Evolutionary conservation across 2,888 invertebrate genomes (phyloP).

Genomic region (Epirrhoe tristata): DNA sequence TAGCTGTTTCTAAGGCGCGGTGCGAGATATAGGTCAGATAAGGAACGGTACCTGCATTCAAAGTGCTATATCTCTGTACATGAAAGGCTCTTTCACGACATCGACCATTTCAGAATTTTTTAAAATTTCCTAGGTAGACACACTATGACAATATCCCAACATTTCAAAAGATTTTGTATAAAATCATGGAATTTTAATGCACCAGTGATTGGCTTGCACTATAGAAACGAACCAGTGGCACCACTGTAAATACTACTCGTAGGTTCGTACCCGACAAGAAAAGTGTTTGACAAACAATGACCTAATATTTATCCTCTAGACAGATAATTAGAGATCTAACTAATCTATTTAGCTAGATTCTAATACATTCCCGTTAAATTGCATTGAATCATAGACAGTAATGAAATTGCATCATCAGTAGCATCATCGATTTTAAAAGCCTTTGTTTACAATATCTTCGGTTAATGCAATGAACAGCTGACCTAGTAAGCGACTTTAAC

Average conservation of each 20-base stretch:
- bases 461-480: conserved; percentile 42
- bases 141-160: too few species aligned
- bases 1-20: conserved; percentile 44
- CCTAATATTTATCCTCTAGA: conserved; percentile 11
- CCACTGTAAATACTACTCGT: neutral
- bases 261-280: neutral
- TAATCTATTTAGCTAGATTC: conserved; percentile 1
- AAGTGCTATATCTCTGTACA: conserved; percentile 52
- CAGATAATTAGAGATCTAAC: neutral
- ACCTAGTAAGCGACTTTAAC: conserved; percentile 51
- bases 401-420: conserved; percentile 26
- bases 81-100: conserved; percentile 39
- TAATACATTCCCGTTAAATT: neutral
- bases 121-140: too few species aligned
- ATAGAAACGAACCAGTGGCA: neutral
- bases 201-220: neutral
- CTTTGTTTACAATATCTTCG: conserved; percentile 37
- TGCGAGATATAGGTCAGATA: conserved; percentile 53
- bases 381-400: conserved; percentile 11
- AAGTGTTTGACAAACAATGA: conserved; percentile 8
- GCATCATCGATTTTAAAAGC: conserved; percentile 23
- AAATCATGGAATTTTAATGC: too few species aligned
- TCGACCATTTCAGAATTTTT: conserved; percentile 33
- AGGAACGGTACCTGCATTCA: conserved; percentile 49
- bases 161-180: too few species aligned